Conservation (phyloP, 2,797 vertebrate genomes). For the Tiaroga cobitis region DNA sequence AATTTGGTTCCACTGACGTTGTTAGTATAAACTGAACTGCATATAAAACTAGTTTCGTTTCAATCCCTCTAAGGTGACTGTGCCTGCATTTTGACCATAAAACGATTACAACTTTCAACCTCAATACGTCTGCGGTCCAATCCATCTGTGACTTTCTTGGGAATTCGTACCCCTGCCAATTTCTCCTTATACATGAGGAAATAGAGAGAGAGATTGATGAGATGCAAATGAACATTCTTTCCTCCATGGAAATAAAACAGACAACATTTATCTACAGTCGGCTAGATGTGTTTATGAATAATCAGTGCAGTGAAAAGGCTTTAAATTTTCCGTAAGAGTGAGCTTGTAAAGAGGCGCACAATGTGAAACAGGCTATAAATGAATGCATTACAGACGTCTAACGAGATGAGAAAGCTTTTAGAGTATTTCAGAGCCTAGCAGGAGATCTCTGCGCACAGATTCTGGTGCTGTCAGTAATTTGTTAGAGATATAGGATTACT, state of each 20-base stretch:
- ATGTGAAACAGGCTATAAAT: conserved; percentile 54
- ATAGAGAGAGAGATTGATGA: conserved; percentile 23
- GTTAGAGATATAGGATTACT: conserved; percentile 56
- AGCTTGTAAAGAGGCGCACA: conserved; percentile 34
- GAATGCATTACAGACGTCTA: conserved; percentile 57
- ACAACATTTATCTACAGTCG: conserved; percentile 55
- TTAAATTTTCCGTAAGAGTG: conserved; percentile 45
- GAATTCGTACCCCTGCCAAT: conserved; percentile 25
- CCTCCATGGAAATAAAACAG: conserved; percentile 36
- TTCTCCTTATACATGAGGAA: conserved; percentile 6
- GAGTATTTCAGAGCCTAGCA: conserved; percentile 49
- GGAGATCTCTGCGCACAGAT: conserved; percentile 36
- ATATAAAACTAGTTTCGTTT: background rate
- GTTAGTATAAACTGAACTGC: conserved; percentile 13
- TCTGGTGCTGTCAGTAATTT: conserved; percentile 49
- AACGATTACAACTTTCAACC: conserved; percentile 24
- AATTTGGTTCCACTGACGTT: background rate
- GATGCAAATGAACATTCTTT: conserved; percentile 29
- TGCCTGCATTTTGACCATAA: background rate
- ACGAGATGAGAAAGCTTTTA: conserved; percentile 63
- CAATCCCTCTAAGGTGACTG: conserved; percentile 20
- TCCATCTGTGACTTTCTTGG: conserved; percentile 32
- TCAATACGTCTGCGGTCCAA: conserved; percentile 5
- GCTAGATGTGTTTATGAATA: conserved; percentile 59
- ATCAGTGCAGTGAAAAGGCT: conserved; percentile 49